Base-by-base conservation (phyloP, 1,140 invertebrate genomes). In the Trachymyrmex septentrionalis region DNA sequence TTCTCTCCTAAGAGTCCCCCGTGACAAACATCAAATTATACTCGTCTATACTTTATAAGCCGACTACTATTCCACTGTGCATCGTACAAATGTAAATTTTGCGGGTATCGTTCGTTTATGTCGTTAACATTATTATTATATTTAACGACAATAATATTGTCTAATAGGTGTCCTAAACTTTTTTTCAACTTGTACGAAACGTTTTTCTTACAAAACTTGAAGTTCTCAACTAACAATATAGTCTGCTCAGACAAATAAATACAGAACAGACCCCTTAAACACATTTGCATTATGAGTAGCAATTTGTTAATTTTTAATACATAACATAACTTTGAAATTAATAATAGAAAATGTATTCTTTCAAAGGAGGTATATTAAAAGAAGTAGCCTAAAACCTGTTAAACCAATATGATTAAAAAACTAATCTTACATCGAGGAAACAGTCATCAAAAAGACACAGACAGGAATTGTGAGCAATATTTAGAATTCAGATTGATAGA, bases 81-180 rank as follows among this genome's bases (percentile, higher is more conserved):
- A 73, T 61, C 69, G 38, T 53, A 50, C 34, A 12, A 24, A 63
- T 84, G 38, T 57, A 75, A 84, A 84, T 75, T 84, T 27, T 55
- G 80, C 38, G 19, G 69, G 19, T 84, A 55, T 75, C n/a, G 57
- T 48, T 63, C 16, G 38, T 48, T 44, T 61, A 14, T 50, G n/a
- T 24, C 30, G 7, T 48, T 24, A 75, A 0, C 34, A 27, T 19
- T 2, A 16, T 21, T 21, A 27, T 19, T 2, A 10, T 21, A 57
- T 38, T 9, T 66, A 57, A 69, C 3, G 6, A 34, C 3, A 44
- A 71, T 71, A 81, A 72, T 38, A 44, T 73, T 34, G 4, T 24
- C 1, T 57, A 59, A 72, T 16, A 55, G 16, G 10, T 2, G 14
- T 2, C 24, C 10, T 61, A 21, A 34, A 84, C 10, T 34, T 30